Evolutionary conservation across 2,113 vertebrate species (phyloP), one percentile per base, ranked within the genome.

Genomic region (Syngnathoides biaculeatus): DNA sequence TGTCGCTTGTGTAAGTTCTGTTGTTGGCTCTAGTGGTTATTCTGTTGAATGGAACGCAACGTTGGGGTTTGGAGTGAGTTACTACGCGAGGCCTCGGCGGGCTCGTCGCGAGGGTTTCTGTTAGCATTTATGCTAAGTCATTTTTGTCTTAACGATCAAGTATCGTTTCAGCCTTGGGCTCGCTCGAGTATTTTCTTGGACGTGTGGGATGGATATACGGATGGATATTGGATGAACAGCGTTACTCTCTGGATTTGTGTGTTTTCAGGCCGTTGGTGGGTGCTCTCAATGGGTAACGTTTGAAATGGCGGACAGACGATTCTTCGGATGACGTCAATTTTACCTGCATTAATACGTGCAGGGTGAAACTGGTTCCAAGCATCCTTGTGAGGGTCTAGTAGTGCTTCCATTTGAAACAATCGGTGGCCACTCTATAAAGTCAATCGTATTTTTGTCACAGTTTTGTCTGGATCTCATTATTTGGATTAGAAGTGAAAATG

Each of bases 1-100:
- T 80, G 48, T 53, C 22, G 22, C 13, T 61, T 77, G 77, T 75
- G 87, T 89, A 89, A 89, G 87, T 89, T 27, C 30, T 64, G 5
- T 27, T 38, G 40, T 35, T 26, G 42, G 68, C 60, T 38, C 11
- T 20, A 3, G 19, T 57, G 15, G 4, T 22, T 27, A 40, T 42
- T 7, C 15, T 45, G 26, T 26, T 62, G 40, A 17, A 24, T 7
- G 0, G 40, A 17, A 24, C 13, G 0, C 8, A 43, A 26, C 22
- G 12, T 42, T 53, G 10, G 39, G n/a, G 0, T 17, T 12, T 27
- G 12, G 27, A 8, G 10, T 1, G 1, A 67, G 64, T 61, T 26
- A 27, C 42, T 0, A 14, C 52, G 27, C 26, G 8, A 26, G 22
- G 40, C n/a, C 60, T 42, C 2, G 39, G 20, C 42, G 38, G 38